Base-by-base conservation (phyloP, 2,888 invertebrate species). In the Aphidoletes aphidimyza region DNA sequence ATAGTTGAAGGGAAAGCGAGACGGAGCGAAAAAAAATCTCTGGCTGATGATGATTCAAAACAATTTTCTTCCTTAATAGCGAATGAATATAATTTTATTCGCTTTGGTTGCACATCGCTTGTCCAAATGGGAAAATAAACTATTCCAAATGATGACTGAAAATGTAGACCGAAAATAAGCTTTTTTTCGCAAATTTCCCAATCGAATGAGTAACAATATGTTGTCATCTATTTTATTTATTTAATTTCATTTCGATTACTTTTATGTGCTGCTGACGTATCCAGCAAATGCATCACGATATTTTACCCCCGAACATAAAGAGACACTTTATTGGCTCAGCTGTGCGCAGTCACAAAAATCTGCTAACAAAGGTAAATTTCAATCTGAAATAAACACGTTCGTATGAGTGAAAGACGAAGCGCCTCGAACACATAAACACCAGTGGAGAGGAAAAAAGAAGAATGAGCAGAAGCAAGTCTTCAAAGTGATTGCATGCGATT, bases 401-500 rank as follows among this genome's bases (percentile, higher is more conserved):
- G 34, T 11, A 26, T 69, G 30, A n/a, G 69, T 54, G 22, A 54
- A n/a, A 22, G 47, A 47, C 19, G 47, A 3, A 47, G 47, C n/a
- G 54, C n/a, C 5, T 11, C 54, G 54, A 22, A 22, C 9, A 54
- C 22, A 54, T n/a, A 2, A 54, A 22, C n/a, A 22, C 2, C 11
- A 47, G 9, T 17, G 17, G 19, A 19, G 19, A 47, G 17, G 47
- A 14, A 14, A 47, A 47, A 14, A 9, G 54, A 54, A 0, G 22
- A 5, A 26, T 22, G 5, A 5, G 22, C 6, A 14, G 14, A 69
- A 69, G 30, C 8, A 17, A 69, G 69, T 69, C 69, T 69, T 69
- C 69, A 69, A 69, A 69, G 69, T 69, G 69, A 69, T 69, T 69
- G 69, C 69, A 69, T 69, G 69, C 69, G 69, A 69, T n/a, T 69